Evolutionary conservation across 2,113 vertebrate species (phyloP).

Genomic region (Uria lomvia): DNA sequence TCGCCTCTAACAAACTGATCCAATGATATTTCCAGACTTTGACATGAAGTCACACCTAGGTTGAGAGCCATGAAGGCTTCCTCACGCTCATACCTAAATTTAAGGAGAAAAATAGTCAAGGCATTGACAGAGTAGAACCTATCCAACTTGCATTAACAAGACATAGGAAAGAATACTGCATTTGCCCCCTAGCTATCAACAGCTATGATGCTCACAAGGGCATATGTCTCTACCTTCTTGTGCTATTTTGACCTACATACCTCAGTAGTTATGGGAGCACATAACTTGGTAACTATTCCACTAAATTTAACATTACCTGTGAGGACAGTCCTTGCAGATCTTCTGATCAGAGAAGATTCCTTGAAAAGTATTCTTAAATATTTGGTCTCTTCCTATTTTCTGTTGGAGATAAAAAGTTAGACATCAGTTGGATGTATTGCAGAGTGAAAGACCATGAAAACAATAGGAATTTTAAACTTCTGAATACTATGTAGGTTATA

Average conservation of each 20-base stretch:
- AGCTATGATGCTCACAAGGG: background rate
- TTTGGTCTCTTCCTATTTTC: slow-evolving; percentile 98
- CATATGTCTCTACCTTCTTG: background rate
- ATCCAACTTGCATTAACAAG: background rate
- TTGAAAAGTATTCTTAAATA: slow-evolving; percentile 99
- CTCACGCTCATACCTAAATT: slow-evolving; percentile 90
- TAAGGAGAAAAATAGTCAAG: background rate
- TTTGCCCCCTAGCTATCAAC: background rate
- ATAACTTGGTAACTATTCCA: background rate
- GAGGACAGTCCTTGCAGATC: slow-evolving; percentile 98
- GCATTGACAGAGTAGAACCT: background rate
- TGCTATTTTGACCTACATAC: background rate
- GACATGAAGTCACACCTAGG: slow-evolving; percentile 96
- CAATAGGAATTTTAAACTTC: background rate
- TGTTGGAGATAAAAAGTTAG: slow-evolving; percentile 61
- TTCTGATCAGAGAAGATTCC: slow-evolving; percentile 99
- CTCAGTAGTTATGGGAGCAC: background rate
- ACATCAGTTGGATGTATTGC: background rate
- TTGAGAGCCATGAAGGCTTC: slow-evolving; percentile 99
- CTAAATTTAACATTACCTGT: slow-evolving; percentile 76
- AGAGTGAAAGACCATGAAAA: background rate
- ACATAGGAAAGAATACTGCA: background rate
- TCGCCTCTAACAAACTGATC: slow-evolving; percentile 99
- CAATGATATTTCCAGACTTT: slow-evolving; percentile 96
- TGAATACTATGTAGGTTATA: background rate